A percentile compares a stretch with the other conserved stretches of the same genome.
phyloP scores from a whole-genome alignment of 1,140 invertebrate species.

The Drosophila lowei region DNA sequence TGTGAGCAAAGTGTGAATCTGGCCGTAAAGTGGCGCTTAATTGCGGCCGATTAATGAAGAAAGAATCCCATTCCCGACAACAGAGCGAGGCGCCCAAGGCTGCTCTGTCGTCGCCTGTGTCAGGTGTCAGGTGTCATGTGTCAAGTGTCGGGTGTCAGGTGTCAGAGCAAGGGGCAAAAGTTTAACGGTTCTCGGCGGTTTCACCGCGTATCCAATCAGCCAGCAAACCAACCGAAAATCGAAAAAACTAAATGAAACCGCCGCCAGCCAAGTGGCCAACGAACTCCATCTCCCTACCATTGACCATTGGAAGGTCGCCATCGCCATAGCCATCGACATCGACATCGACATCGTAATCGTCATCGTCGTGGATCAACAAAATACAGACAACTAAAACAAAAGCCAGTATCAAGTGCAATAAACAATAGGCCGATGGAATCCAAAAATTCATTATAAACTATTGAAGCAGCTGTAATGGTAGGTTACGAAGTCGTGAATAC shows the following conservation, averaged over 20 bases:
- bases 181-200: slow-evolving; percentile 69
- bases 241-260: slow-evolving; percentile 34
- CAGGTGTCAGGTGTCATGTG: slow-evolving; percentile 65
- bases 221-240: slow-evolving; percentile 20
- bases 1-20: slow-evolving; percentile 57
- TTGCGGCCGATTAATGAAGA: slow-evolving; percentile 76
- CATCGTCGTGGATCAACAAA: too few species aligned
- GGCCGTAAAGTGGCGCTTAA: slow-evolving; percentile 74
- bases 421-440: slow-evolving; percentile 33
- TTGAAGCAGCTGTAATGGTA: slow-evolving; percentile 6
- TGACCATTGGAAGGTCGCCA: slow-evolving; percentile 49
- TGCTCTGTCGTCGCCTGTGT: slow-evolving; percentile 42
- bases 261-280: slow-evolving; percentile 52
- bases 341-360: too few species aligned
- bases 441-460: slow-evolving; percentile 36
- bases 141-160: slow-evolving; percentile 63
- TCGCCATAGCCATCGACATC: slow-evolving; percentile 3
- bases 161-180: slow-evolving; percentile 69
- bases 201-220: slow-evolving; percentile 13
- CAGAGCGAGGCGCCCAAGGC: slow-evolving; percentile 15
- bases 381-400: slow-evolving; percentile 19
- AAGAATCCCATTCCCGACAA: slow-evolving; percentile 58
- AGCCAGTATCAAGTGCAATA: slow-evolving; percentile 55
- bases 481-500: background rate
- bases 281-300: slow-evolving; percentile 39